phyloP scores from a whole-genome alignment of 2,797 vertebrate genomes.

The Liparis tanakae region DNA sequence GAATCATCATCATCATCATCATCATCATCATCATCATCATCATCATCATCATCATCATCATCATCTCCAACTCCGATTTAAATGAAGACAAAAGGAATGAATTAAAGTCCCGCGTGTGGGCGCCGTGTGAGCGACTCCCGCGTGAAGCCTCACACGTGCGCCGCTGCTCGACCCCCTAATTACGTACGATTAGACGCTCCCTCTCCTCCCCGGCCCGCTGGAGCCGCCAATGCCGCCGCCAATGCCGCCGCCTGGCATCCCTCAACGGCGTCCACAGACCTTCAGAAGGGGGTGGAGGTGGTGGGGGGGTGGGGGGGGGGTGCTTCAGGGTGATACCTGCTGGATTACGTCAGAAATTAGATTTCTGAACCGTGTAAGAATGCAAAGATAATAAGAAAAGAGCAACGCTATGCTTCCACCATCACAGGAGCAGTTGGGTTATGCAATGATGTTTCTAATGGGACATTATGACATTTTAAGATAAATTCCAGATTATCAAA shows the following conservation, averaged over 20 bases:
- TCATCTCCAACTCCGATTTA: constrained; percentile 19
- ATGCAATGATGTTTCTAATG: background rate
- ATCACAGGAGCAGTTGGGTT: constrained; percentile 6
- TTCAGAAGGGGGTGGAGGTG: constrained; percentile 24
- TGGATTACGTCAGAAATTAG: constrained; percentile 20
- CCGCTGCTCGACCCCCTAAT: constrained; percentile 63
- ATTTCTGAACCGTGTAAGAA: background rate
- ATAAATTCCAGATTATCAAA: background rate
- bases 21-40: constrained; percentile 31
- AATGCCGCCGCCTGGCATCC: constrained; percentile 68
- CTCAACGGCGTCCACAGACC: constrained; percentile 57
- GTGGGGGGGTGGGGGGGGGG: constrained; percentile 5
- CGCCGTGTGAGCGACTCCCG: constrained; percentile 20
- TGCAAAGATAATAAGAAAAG: background rate
- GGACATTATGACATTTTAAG: background rate
- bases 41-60: constrained; percentile 1
- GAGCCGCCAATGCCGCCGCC: constrained; percentile 10
- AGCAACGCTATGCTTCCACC: background rate
- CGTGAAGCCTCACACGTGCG: constrained; percentile 59
- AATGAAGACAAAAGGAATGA: constrained; percentile 29
- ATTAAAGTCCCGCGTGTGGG: constrained; percentile 41
- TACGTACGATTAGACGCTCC: constrained; percentile 66
- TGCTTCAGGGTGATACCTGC: constrained; percentile 25
- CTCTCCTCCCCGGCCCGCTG: constrained; percentile 42
- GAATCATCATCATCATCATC: background rate